These are phyloP conservation scores for Ophioderma brevispina DNA, from an alignment of 35 echinoderm and acorn worm genomes.

Conservation along the genomic window DNA sequence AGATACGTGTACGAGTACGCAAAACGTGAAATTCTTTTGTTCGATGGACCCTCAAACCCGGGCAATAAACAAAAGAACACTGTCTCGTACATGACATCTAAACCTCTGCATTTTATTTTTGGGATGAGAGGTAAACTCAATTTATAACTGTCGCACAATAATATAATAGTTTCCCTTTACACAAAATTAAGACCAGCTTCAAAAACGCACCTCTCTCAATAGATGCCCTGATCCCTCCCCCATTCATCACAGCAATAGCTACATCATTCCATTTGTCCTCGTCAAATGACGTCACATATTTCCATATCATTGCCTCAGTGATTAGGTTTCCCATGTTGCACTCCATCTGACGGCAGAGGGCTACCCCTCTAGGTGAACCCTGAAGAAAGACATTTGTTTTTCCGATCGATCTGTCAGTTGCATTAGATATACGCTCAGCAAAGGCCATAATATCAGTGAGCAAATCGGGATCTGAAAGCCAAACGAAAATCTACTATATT, in stretches of 20 bases:
- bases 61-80: no score
- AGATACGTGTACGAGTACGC: no score
- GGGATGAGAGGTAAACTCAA: no score
- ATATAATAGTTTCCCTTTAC: no score
- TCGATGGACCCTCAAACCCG: no score
- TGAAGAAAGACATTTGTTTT: neutral
- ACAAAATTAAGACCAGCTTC: no score
- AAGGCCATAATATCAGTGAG: conserved; percentile 36
- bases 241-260: neutral
- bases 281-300: neutral
- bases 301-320: neutral
- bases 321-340: neutral
- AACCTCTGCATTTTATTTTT: no score
- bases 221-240: neutral
- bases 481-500: no score
- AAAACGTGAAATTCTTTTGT: no score
- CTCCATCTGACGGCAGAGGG: neutral
- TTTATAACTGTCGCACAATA: no score
- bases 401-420: neutral
- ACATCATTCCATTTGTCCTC: neutral
- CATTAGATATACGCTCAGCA: conserved; percentile 26
- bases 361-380: no score
- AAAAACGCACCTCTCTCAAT: neutral
- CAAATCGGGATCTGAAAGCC: neutral
- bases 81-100: no score